Evolutionary conservation across 2,888 invertebrate species (phyloP), one percentile per base, ranked within the genome.

Genomic region (Drosophila colorata): DNA sequence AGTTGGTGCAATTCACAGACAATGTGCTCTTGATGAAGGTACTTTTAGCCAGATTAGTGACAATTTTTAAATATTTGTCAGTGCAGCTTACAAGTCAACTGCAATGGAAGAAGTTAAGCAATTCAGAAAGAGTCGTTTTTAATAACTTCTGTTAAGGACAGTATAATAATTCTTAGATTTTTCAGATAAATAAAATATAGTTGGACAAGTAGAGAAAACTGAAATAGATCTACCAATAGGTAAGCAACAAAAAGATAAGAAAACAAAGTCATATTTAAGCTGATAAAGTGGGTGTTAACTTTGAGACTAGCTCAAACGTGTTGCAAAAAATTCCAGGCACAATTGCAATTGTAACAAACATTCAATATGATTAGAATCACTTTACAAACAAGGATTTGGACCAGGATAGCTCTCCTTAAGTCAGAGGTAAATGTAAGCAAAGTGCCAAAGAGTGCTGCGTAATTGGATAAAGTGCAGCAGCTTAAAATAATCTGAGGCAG

Each of bases 41-140:
- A 35, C 40, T 40, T 61, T 55, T 35, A 18, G 31, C 16, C 40
- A 43, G 48, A 46, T 61, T 49, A 41, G 33, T 31, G 40, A 53
- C 41, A 48, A 51, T 48, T 23, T 51, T 59, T 49, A 69, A 69
- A 67, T 64, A 66, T 84, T 69, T 68, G 40, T 47, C 18, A 38
- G 5, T 35, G 16, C 28, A 60, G 49, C 18, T 71, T 43, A 47
- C 16, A 67, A 44, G 37, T 33, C 51, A 53, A 37, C 46, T 33
- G 20, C 46, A 38, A 38, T 56, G 11, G 52, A 43, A 37, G 23
- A 14, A n/a, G 18, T 16, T 0, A 13, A 16, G 13, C 23, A 7
- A 25, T 18, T n/a, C 7, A n/a, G n/a, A n/a, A n/a, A n/a, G n/a
- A n/a, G n/a, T n/a, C n/a, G n/a, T n/a, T 28, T 28, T 18, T 41